Conservation (phyloP, 2,888 invertebrate genomes). For the Chrysolina haemoptera region DNA sequence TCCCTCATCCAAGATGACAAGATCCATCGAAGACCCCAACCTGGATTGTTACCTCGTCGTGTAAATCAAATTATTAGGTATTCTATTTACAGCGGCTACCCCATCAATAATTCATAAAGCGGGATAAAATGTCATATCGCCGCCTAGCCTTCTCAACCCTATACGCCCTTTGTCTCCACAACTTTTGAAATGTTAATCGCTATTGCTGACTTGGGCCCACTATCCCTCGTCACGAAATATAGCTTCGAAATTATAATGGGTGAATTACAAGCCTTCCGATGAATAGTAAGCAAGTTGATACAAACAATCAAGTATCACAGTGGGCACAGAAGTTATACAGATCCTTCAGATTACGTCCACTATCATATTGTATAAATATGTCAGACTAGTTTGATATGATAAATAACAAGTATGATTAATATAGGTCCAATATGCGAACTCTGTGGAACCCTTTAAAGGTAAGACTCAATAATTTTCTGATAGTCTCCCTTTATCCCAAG, state of each 20-base stretch:
- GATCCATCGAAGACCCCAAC: slow-evolving; percentile 14
- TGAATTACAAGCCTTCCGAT: neutral
- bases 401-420: too few relatives aligned
- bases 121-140: slow-evolving; percentile 14
- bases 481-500: too few relatives aligned
- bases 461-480: too few relatives aligned
- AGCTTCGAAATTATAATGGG: neutral
- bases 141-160: slow-evolving; percentile 10
- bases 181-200: slow-evolving; percentile 23
- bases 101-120: slow-evolving; percentile 26
- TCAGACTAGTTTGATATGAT: too few relatives aligned
- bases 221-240: neutral
- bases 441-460: too few relatives aligned
- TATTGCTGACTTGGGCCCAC: neutral
- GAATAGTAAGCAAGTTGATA: neutral
- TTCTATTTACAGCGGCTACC: slow-evolving; percentile 19
- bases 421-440: too few relatives aligned
- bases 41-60: slow-evolving; percentile 6
- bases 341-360: too few relatives aligned
- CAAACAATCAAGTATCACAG: too few relatives aligned
- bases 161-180: neutral
- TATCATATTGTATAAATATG: too few relatives aligned
- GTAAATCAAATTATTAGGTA: slow-evolving; percentile 27
- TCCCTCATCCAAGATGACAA: slow-evolving; percentile 18
- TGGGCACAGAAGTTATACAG: too few relatives aligned